Evolutionary conservation across 2,888 invertebrate genomes (phyloP), one percentile per base, ranked within the genome.

Genomic region (Liodrosophila aerea): DNA sequence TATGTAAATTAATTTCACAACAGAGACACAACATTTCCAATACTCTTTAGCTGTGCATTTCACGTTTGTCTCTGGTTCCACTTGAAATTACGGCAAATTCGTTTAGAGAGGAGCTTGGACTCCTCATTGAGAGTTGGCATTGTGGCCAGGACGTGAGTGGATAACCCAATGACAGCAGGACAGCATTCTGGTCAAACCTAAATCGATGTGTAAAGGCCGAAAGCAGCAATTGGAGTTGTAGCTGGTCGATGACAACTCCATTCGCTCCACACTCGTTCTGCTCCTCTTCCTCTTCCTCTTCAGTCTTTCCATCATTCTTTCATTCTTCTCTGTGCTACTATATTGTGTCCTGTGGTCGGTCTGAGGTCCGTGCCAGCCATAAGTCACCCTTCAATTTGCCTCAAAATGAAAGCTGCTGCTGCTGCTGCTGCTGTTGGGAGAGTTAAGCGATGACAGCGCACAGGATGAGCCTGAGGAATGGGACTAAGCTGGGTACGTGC

Each of bases 311-410:
- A 29, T 29, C 22, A 22, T 22, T 22, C 22, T 22, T 22, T 22
- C 22, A 5, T 22, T 22, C 22, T 22, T 22, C 22, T 5, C 2
- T 22, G 22, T n/a, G n/a, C n/a, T n/a, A n/a, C 22, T 4, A 5
- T 5, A 22, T 22, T 22, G 22, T 22, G 22, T 5, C 5, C 22
- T 22, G 22, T 5, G 22, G 22, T 22, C 36, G 46, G 12, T 0
- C 22, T 16, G 13, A 15, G 44, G 31, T 47, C 27, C 44, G 29
- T 65, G 72, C 12, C 11, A 33, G 74, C 71, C 71, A 77, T 77
- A 83, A 77, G 77, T 83, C 84, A 77, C 77, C 84, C 84, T 76
- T 83, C 71, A 83, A 69, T 73, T 62, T 46, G 69, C 60, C 47
- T 67, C 18, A 16, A 63, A 68, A 66, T 52, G 70, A 69, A 67